Percentiles rank a stretch among this genome's conserved stretches.
phyloP scores from a whole-genome alignment of 2,797 vertebrate species.

The Acanthornis magna region DNA sequence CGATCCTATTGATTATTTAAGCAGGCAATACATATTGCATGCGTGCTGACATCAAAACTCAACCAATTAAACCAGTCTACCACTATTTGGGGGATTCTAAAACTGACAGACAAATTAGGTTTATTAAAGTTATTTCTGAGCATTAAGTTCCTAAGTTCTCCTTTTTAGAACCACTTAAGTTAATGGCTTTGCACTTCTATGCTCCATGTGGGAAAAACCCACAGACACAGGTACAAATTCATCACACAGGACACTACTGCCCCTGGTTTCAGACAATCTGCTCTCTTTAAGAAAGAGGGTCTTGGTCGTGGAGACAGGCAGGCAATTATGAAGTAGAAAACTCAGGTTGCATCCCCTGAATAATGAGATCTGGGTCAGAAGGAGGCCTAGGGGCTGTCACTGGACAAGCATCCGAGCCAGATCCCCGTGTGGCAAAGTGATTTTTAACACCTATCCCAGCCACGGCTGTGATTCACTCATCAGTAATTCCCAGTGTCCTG shows the following conservation, averaged over 20 bases:
- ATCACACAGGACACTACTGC: not conserved
- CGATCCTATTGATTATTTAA: not conserved
- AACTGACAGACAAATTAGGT: not conserved
- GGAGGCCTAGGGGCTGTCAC: not conserved
- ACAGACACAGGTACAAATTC: not conserved
- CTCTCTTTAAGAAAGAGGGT: not conserved
- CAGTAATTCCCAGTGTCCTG: not conserved
- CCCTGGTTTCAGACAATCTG: not conserved
- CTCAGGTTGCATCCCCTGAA: fast-evolving
- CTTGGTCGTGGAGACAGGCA: not conserved
- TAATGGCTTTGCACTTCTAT: not conserved
- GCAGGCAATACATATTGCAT: not conserved
- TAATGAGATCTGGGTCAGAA: not conserved
- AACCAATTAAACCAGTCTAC: not conserved
- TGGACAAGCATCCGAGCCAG: not conserved
- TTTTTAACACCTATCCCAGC: not conserved
- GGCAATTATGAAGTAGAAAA: not conserved
- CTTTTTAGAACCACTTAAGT: not conserved
- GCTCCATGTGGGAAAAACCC: not conserved
- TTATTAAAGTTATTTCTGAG: not conserved
- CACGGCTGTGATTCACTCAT: not conserved
- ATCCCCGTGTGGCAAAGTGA: not conserved
- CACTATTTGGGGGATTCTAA: not conserved
- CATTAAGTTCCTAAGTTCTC: not conserved
- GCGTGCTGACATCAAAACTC: not conserved